Evolutionary conservation across 1,140 invertebrate species (phyloP).

Genomic region (Araneus ventricosus): DNA sequence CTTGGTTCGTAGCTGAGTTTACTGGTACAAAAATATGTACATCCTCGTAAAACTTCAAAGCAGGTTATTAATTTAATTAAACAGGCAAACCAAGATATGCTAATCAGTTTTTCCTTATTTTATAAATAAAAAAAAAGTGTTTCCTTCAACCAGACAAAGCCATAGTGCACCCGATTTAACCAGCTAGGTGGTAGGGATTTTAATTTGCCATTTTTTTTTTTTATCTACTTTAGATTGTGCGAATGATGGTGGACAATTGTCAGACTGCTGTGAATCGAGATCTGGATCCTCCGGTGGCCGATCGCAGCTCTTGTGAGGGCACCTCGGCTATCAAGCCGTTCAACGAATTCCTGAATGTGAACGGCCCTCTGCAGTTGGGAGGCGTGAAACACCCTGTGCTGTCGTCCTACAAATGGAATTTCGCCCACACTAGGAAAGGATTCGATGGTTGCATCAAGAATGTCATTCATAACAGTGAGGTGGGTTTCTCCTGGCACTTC

Average conservation of each 20-base stretch:
- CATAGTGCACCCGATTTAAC: too few relatives aligned
- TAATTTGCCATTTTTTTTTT: not conserved
- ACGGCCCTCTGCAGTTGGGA: conserved; percentile 95
- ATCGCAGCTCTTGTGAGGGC: conserved; percentile 92
- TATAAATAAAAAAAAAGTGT: too few relatives aligned
- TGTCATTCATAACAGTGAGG: conserved; percentile 95
- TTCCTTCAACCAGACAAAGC: too few relatives aligned
- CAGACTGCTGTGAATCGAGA: conserved; percentile 93
- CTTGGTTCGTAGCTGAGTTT: too few relatives aligned
- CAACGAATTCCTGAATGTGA: conserved; percentile 98
- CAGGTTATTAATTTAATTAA: too few relatives aligned
- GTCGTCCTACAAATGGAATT: conserved; percentile 81
- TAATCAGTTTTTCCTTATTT: too few relatives aligned
- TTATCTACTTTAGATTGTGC: conserved; percentile 82
- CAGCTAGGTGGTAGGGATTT: too few relatives aligned
- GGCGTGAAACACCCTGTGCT: conserved; percentile 90
- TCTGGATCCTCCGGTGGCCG: conserved; percentile 87
- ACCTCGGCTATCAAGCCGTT: conserved; percentile 93
- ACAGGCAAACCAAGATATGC: too few relatives aligned
- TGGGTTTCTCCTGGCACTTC: conserved; percentile 76
- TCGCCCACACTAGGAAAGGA: conserved; percentile 83
- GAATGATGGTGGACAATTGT: conserved; percentile 95
- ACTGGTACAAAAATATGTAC: too few relatives aligned
- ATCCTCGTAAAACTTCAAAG: too few relatives aligned
- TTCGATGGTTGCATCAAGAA: conserved; percentile 98